A percentile compares a stretch with the other conserved stretches of the same genome.
phyloP scores from a whole-genome alignment of 2,888 invertebrate species.

The Trichogramma dendrolimi region DNA sequence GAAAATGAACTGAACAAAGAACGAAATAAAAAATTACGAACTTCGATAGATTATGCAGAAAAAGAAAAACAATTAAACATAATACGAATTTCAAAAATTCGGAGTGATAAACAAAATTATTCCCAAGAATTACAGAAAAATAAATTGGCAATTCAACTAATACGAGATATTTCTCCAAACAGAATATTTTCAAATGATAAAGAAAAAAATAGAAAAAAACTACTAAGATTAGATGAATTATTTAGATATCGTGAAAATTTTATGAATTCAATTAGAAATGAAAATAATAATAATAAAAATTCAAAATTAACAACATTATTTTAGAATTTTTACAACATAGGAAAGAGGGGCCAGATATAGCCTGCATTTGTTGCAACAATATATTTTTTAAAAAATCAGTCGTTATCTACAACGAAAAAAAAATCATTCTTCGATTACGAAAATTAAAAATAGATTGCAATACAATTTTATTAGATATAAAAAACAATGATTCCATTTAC shows the following conservation, averaged over 20 bases:
- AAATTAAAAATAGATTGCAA: not conserved
- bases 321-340: slow-evolving; percentile 6
- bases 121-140: too few species aligned
- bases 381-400: slow-evolving; percentile 10
- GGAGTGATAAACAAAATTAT: too few species aligned
- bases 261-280: not conserved
- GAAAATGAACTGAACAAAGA: not conserved
- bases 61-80: too few species aligned
- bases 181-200: too few species aligned
- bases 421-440: slow-evolving; percentile 4
- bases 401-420: not conserved
- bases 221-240: too few species aligned
- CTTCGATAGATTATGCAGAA: not conserved
- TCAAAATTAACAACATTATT: not conserved
- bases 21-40: not conserved
- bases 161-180: too few species aligned
- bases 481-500: slow-evolving; percentile 6
- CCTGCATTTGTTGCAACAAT: slow-evolving; percentile 19
- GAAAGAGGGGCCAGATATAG: slow-evolving; percentile 11
- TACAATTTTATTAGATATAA: slow-evolving; percentile 7
- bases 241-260: not conserved
- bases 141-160: too few species aligned
- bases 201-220: too few species aligned
- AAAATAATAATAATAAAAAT: not conserved
- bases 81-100: too few species aligned